Percentiles rank a stretch among this genome's conserved stretches.
These are phyloP conservation scores for Neotragus moschatus DNA, from an alignment of 2,113 vertebrate species.

Conservation along the genomic window DNA sequence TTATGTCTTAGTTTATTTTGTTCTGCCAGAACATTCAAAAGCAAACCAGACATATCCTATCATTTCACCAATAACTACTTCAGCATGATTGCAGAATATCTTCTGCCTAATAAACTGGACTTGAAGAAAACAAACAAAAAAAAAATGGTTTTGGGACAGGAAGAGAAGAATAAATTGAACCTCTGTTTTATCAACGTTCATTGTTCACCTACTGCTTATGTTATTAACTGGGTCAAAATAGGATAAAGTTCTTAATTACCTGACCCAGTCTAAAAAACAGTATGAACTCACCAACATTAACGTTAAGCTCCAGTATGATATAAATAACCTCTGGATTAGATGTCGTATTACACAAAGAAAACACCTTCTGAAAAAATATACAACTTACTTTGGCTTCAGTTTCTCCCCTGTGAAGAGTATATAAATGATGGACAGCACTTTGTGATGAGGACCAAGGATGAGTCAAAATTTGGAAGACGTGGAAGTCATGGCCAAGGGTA, in stretches of 20 bases:
- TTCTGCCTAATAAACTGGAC: background rate
- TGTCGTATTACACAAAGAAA: background rate
- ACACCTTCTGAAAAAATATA: conserved; percentile 49
- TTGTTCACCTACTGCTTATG: background rate
- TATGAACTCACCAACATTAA: conserved; percentile 73
- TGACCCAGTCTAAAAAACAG: background rate
- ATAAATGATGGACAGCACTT: conserved; percentile 97
- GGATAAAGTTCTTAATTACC: background rate
- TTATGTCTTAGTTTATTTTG: background rate
- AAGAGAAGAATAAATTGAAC: background rate
- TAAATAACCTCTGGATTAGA: conserved; percentile 43
- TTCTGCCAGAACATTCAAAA: background rate
- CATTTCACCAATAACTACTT: background rate
- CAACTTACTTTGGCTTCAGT: conserved; percentile 97
- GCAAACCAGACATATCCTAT: background rate
- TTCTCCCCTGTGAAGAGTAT: conserved; percentile 98
- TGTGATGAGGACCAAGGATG: conserved; percentile 97
- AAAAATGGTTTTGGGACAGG: background rate
- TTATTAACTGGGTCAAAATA: background rate
- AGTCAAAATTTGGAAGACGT: conserved; percentile 97
- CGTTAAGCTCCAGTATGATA: conserved; percentile 59
- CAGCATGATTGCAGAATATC: background rate
- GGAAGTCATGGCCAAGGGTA: conserved; percentile 95
- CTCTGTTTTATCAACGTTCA: background rate
- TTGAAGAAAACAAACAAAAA: background rate